Percentiles rank a stretch among this genome's conserved stretches.
Conservation (phyloP, 2,888 invertebrate genomes). For the Diploptera punctata region DNA sequence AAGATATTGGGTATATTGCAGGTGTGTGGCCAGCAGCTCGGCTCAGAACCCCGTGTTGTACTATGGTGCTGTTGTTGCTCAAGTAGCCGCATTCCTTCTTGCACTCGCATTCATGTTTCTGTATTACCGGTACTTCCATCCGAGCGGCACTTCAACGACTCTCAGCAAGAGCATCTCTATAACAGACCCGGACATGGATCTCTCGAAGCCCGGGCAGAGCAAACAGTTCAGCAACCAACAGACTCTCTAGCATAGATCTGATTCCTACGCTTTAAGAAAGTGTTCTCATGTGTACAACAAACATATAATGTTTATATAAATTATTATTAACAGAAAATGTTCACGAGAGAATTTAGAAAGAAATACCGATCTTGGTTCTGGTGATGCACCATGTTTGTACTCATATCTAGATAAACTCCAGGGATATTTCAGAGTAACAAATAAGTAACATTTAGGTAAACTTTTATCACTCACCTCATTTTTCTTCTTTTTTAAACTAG, state of each 20-base stretch:
- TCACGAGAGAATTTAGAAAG: not conserved
- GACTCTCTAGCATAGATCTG: conserved; percentile 1
- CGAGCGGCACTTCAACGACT: conserved; percentile 48
- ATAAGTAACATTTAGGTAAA: too few relatives aligned
- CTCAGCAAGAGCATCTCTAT: conserved; percentile 32
- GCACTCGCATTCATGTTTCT: conserved; percentile 55
- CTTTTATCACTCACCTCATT: too few relatives aligned
- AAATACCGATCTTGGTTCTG: not conserved
- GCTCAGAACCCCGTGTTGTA: conserved; percentile 53
- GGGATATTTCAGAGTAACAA: too few relatives aligned
- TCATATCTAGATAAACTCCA: too few relatives aligned
- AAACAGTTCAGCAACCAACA: not conserved
- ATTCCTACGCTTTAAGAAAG: not conserved
- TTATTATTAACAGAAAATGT: not conserved
- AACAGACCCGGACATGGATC: conserved; percentile 19
- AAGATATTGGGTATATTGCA: too few relatives aligned
- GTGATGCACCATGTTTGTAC: too few relatives aligned
- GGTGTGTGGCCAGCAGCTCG: conserved; percentile 57
- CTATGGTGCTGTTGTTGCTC: conserved; percentile 55
- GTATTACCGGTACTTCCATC: conserved; percentile 58
- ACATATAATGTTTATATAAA: not conserved
- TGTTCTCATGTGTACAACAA: too few relatives aligned
- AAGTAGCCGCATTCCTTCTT: conserved; percentile 54
- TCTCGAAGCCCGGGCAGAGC: conserved; percentile 32
- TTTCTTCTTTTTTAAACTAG: too few relatives aligned